Evolutionary conservation across 2,888 invertebrate genomes (phyloP).

Genomic region (Lysandra coridon): DNA sequence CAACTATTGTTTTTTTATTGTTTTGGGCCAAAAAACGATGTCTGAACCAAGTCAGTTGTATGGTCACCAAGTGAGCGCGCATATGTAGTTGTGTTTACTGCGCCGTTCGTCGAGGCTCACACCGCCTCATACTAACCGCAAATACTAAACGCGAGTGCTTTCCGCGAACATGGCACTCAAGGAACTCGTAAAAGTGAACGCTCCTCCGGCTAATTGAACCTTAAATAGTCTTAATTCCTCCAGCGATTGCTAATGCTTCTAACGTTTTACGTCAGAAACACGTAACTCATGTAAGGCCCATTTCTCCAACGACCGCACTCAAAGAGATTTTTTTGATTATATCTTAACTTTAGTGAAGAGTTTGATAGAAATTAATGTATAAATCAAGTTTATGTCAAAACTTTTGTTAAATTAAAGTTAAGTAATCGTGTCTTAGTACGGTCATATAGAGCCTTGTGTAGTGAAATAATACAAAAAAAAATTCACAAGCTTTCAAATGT

Average conservation of each 20-base stretch:
- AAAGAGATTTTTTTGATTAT: neutral
- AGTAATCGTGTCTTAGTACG: too few species aligned
- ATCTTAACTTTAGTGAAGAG: neutral
- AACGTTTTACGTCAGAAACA: conserved; percentile 12
- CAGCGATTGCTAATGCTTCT: neutral
- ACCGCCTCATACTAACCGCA: conserved; percentile 56
- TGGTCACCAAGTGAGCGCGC: neutral
- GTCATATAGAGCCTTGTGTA: too few species aligned
- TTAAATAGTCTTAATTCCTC: conserved; percentile 39
- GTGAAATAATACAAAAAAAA: too few species aligned
- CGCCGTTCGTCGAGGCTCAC: conserved; percentile 49
- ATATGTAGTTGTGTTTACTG: conserved; percentile 37
- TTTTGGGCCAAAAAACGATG: too few species aligned
- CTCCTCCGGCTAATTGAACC: conserved; percentile 64
- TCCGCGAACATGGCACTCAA: conserved; percentile 46
- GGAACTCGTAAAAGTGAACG: conserved; percentile 60
- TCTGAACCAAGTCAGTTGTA: neutral
- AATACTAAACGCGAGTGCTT: conserved; percentile 53
- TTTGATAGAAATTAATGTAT: neutral
- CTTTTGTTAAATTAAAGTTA: neutral
- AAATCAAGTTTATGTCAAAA: neutral
- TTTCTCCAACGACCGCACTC: neutral
- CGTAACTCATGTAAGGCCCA: neutral
- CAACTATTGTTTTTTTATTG: too few species aligned
- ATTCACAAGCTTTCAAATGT: too few species aligned